A percentile compares a stretch with the other conserved stretches of the same genome.
These are phyloP conservation scores for Nycticebus coucang DNA, from an alignment of 2,113 vertebrate genomes.

Conservation along the genomic window DNA sequence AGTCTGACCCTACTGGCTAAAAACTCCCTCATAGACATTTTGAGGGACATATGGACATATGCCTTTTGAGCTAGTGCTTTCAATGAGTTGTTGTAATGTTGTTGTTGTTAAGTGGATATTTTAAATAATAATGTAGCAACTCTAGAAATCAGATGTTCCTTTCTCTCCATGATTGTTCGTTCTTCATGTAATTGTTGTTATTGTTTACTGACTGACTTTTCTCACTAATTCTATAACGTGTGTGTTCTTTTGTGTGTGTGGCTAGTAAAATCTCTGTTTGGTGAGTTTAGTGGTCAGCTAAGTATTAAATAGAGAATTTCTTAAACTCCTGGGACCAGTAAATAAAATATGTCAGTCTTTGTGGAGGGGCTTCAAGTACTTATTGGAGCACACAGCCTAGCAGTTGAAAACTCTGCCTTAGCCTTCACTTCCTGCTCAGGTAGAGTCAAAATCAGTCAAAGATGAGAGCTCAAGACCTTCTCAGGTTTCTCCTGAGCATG, in stretches of 20 bases:
- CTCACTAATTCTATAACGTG: not conserved
- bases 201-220: not conserved
- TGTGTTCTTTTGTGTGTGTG: not conserved
- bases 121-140: not conserved
- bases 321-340: not conserved
- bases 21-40: too few relatives aligned
- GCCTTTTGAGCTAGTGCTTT: too few relatives aligned
- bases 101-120: not conserved
- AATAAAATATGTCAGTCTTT: not conserved
- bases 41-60: too few relatives aligned
- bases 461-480: not conserved
- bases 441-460: not conserved
- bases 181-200: not conserved
- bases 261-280: not conserved
- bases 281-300: not conserved
- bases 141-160: not conserved
- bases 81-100: not conserved
- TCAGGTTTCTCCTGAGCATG: not conserved
- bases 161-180: not conserved
- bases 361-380: not conserved
- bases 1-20: not conserved
- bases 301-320: not conserved
- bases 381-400: not conserved
- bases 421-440: not conserved
- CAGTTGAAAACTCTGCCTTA: not conserved